Evolutionary conservation across 2,797 vertebrate species (phyloP), one percentile per base, ranked within the genome.

Genomic region (Cephalopachus bancanus): DNA sequence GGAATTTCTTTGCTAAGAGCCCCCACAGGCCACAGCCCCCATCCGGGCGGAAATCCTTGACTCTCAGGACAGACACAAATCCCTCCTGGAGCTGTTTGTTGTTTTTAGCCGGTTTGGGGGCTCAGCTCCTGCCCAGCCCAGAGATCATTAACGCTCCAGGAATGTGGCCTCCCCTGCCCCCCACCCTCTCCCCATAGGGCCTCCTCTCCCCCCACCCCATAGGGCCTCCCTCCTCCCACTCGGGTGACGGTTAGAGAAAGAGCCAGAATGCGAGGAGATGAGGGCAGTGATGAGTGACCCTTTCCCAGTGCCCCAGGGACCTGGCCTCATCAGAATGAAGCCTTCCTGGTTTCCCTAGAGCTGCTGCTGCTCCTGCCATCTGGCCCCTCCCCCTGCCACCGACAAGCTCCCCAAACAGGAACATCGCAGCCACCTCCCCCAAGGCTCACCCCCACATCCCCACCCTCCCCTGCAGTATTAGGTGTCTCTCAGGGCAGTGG

Each of bases 61-160:
- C 81, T 96, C 96, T 94, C 84, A 76, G 87, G 81, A 97, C 79
- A 69, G 83, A 92, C 93, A 89, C 84, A 97, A 97, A 97, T 97
- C 97, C 96, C 92, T 95, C 78, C 94, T 94, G 64, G 90, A 97
- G 89, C 74, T 97, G 94, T 98, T 97, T 98, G 96, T 97, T 97
- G 97, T 97, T 97, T 97, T 97, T 97, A 97, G 89, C 93, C 93
- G 79, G 89, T 93, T 89, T 94, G 74, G 97, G 96, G 96, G 81
- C 93, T 97, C 95, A 87, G 84, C 89, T 95, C 81, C 92, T 92
- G 83, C 81, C 93, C 81, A 89, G 87, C 81, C 87, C 84, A 28
- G 97, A 96, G 98, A 98, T 97, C 93, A 97, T 83, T 97, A 97
- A 97, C 97, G 83, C 95, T 97, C 88, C 71, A 98, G 95, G 98